phyloP scores from a whole-genome alignment of 2,113 vertebrate genomes.

The Pavo muticus region DNA sequence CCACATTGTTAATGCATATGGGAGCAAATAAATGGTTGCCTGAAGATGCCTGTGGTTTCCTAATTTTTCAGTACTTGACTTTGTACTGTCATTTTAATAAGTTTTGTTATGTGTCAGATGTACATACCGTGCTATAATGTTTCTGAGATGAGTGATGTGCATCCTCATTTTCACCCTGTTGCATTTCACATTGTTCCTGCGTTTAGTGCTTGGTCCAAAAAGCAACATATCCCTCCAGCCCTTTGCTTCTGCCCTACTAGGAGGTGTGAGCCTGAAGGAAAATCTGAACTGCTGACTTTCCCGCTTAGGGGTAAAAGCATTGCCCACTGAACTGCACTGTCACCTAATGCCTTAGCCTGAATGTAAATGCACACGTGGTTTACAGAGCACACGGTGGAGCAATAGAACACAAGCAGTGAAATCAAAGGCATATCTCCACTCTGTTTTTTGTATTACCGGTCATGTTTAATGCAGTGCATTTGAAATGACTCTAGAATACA shows the following conservation, averaged over 20 bases:
- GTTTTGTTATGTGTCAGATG: constrained; percentile 31
- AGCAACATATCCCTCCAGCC: neutral
- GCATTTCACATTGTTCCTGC: neutral
- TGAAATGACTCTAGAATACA: constrained; percentile 52
- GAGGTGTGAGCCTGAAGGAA: constrained; percentile 22
- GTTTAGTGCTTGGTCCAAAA: constrained; percentile 35
- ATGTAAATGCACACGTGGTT: constrained; percentile 37
- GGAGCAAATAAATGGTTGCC: constrained; percentile 48
- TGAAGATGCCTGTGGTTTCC: constrained; percentile 43
- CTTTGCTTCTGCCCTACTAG: neutral
- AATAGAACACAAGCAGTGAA: constrained; percentile 52
- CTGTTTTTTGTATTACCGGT: constrained; percentile 51
- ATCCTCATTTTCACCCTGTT: constrained; percentile 40
- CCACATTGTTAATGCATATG: neutral
- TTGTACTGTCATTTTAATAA: constrained; percentile 60
- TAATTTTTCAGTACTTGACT: constrained; percentile 52
- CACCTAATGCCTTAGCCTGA: constrained; percentile 24
- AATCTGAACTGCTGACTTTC: neutral
- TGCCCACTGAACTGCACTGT: constrained; percentile 19
- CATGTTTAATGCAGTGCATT: constrained; percentile 57
- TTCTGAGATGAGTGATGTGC: constrained; percentile 12
- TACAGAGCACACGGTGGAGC: constrained; percentile 14
- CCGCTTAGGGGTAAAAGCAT: constrained; percentile 21
- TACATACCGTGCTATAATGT: neutral
- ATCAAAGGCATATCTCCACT: constrained; percentile 51